Base-by-base conservation (phyloP, 2,113 vertebrate genomes). In the Cyanistes caeruleus region DNA sequence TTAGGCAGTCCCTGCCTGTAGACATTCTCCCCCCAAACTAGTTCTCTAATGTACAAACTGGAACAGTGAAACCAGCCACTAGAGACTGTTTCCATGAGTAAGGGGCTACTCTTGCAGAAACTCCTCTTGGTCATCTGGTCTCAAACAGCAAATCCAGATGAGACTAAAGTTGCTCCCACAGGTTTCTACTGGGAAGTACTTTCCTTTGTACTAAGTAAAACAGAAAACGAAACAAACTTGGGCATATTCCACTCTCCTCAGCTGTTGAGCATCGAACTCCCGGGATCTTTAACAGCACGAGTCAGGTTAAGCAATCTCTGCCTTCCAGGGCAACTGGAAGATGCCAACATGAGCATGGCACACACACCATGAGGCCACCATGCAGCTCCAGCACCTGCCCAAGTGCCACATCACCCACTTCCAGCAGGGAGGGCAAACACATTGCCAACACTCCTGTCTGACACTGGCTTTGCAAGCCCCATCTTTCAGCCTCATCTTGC, bases 321-420 rank as follows among this genome's bases (percentile, higher is more conserved):
- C 37, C 1, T 0, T 33, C 10, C 31, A 39, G 25, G 25, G 19
- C 6, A 37, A 4, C 33, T 33, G 44, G 43, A 62, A 84, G 35
- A 37, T 0, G 6, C 27, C 31, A 52, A 43, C 46, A 28, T 46
- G 53, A 53, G 63, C 2, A 1, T 9, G 6, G 28, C 46, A 43
- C 2, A 2, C 5, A 3, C 0, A 1, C 11, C 30, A 8, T 0
- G 2, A 39, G 59, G 56, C n/a, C 15, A 2, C 28, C 21, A 1
- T 3, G 18, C 51, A 65, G 51, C 77, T 64, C n/a, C 2, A 2
- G 31, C 3, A 1, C 31, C 51, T 11, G 5, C 46, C 11, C 31
- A 46, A 55, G 56, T 28, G 25, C 15, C 44, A 4, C 22, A 2
- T 52, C 62, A 49, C 68, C 14, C 2, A 0, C 28, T 4, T 15